A percentile compares a stretch with the other conserved stretches of the same genome.
phyloP scores from a whole-genome alignment of 2,888 invertebrate genomes.

The Nemurella pictetii region DNA sequence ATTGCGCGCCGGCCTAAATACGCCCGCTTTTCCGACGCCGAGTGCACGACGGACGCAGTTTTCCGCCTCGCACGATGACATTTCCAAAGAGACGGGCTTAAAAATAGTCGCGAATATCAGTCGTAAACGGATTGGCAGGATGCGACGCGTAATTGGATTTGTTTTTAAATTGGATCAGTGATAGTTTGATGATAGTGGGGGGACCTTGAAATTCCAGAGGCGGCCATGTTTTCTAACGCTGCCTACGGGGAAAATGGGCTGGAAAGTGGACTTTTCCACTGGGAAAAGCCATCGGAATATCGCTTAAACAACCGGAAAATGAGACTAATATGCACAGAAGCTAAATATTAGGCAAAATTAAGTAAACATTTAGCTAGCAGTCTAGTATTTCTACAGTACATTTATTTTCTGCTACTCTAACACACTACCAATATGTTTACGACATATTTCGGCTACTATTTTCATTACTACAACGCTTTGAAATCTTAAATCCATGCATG shows the following conservation, averaged over 20 bases:
- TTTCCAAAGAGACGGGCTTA: not conserved
- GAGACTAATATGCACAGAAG: not conserved
- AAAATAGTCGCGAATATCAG: not conserved
- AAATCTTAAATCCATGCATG: not conserved
- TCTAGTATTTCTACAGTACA: no score
- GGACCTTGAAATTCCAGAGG: not conserved
- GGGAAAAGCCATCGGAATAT: no score
- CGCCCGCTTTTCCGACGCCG: not conserved
- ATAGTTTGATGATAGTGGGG: not conserved
- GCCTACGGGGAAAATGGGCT: no score
- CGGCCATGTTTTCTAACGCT: not conserved
- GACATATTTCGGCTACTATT: not conserved
- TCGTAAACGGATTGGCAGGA: not conserved
- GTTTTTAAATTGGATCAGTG: not conserved
- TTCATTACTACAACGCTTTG: not conserved
- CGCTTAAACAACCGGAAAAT: not conserved
- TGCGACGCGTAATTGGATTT: not conserved
- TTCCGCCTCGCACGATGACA: no score
- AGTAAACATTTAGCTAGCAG: not conserved
- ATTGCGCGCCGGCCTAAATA: not conserved
- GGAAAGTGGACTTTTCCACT: no score
- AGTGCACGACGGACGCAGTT: no score
- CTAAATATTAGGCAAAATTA: not conserved
- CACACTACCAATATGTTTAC: no score
- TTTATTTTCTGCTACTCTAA: no score